Conservation (phyloP, 2,113 vertebrate genomes). For the Caracal caracal region DNA sequence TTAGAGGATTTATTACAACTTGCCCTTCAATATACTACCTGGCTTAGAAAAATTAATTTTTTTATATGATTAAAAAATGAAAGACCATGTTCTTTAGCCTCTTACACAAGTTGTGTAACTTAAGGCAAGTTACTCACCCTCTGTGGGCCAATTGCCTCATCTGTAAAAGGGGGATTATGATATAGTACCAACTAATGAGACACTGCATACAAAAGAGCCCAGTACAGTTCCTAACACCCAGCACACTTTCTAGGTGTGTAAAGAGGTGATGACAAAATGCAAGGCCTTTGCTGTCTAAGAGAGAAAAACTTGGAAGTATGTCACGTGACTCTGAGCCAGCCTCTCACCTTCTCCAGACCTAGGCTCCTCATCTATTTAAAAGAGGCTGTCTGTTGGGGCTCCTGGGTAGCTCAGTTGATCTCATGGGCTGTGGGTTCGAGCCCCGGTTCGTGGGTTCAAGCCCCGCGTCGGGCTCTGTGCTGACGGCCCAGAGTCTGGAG, state of each 20-base stretch:
- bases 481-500: too few species aligned
- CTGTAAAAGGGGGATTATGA: not conserved
- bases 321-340: fast-evolving
- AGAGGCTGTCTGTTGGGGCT: not conserved
- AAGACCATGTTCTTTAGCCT: not conserved
- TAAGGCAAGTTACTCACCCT: not conserved
- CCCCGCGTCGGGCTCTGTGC: too few species aligned
- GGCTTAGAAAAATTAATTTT: not conserved
- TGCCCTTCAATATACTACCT: not conserved
- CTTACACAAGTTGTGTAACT: not conserved
- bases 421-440: too few species aligned
- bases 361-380: not conserved
- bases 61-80: not conserved
- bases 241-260: not conserved
- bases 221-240: not conserved
- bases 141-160: not conserved
- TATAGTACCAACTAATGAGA: not conserved
- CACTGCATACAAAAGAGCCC: fast-evolving
- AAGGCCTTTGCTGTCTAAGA: not conserved
- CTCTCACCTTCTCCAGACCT: not conserved
- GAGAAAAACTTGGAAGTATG: not conserved
- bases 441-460: too few species aligned
- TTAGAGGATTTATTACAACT: not conserved
- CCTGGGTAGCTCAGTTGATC: too few species aligned
- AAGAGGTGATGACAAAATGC: fast-evolving